Percentiles rank a stretch among this genome's conserved stretches.
These are phyloP conservation scores for Laticauda laticaudata DNA, from an alignment of 2,113 vertebrate species.

Conservation along the genomic window DNA sequence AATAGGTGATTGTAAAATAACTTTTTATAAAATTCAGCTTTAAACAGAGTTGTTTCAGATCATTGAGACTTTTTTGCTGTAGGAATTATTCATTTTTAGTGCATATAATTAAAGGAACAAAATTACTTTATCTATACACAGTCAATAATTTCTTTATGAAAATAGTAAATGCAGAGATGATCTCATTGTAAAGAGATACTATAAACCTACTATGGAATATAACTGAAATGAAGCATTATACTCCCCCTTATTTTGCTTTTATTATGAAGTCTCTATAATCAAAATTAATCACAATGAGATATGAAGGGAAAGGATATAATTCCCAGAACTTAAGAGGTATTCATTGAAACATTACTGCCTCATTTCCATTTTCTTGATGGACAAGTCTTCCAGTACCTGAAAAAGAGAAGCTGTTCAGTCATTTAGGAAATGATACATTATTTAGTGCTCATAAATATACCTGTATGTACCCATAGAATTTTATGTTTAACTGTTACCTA, in stretches of 20 bases:
- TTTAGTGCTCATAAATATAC: neutral
- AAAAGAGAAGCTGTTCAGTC: slow-evolving; percentile 30
- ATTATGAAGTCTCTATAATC: slow-evolving; percentile 54
- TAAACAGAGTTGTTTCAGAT: slow-evolving; percentile 40
- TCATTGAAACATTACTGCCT: slow-evolving; percentile 47
- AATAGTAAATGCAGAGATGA: slow-evolving; percentile 40
- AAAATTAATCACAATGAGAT: slow-evolving; percentile 46
- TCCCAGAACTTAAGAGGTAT: slow-evolving; percentile 52
- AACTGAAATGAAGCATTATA: slow-evolving; percentile 58
- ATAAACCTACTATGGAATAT: slow-evolving; percentile 46
- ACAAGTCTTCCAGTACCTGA: slow-evolving; percentile 33
- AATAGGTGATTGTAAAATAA: slow-evolving; percentile 34
- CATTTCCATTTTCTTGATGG: slow-evolving; percentile 51
- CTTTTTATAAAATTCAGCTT: slow-evolving; percentile 52
- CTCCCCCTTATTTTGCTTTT: slow-evolving; percentile 34
- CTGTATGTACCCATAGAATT: neutral
- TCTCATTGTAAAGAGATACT: slow-evolving; percentile 33
- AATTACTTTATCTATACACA: slow-evolving; percentile 46
- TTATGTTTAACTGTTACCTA: neutral
- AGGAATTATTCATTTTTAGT: neutral
- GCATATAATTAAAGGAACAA: slow-evolving; percentile 26
- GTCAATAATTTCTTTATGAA: slow-evolving; percentile 45
- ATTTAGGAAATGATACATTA: slow-evolving; percentile 9
- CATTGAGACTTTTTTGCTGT: slow-evolving; percentile 21
- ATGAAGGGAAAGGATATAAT: slow-evolving; percentile 31